Evolutionary conservation across 2,888 invertebrate species (phyloP).

Genomic region (Drosophila mulleri): DNA sequence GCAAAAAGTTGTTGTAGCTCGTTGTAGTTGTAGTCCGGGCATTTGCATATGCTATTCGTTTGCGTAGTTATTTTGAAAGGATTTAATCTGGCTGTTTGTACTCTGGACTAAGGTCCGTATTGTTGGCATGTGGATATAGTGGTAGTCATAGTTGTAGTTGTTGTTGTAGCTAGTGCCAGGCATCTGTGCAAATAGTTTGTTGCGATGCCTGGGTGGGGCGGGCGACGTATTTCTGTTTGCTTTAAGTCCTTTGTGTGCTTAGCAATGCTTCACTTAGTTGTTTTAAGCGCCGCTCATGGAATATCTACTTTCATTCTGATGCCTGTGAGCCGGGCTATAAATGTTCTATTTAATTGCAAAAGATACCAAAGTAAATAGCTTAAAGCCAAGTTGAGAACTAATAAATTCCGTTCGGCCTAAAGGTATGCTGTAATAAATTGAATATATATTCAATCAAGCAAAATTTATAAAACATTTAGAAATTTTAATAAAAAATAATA

Average conservation of each 20-base stretch:
- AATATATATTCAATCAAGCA: neutral
- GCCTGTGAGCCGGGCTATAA: neutral
- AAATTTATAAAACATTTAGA: too few species aligned
- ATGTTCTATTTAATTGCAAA: neutral
- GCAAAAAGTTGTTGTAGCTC: constrained; percentile 69
- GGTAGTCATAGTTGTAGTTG: constrained; percentile 13
- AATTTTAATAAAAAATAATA: neutral
- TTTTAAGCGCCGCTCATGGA: constrained; percentile 15
- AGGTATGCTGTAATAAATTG: neutral
- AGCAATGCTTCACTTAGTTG: constrained; percentile 22
- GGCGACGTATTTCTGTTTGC: constrained; percentile 20
- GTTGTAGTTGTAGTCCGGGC: constrained; percentile 44
- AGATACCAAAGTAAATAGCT: neutral
- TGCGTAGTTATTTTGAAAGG: constrained; percentile 69
- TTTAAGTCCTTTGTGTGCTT: constrained; percentile 28
- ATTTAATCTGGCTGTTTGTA: constrained; percentile 67
- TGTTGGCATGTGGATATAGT: constrained; percentile 32
- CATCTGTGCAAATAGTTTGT: constrained; percentile 59
- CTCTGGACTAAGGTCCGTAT: constrained; percentile 14
- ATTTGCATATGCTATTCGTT: constrained; percentile 76
- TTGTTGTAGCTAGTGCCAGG: constrained; percentile 8
- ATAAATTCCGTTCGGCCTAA: neutral
- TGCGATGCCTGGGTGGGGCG: constrained; percentile 19
- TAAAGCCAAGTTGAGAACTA: neutral
- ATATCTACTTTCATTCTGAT: neutral